Conservation (phyloP, 2,888 invertebrate species). For the Lamellibrachia satsuma region DNA sequence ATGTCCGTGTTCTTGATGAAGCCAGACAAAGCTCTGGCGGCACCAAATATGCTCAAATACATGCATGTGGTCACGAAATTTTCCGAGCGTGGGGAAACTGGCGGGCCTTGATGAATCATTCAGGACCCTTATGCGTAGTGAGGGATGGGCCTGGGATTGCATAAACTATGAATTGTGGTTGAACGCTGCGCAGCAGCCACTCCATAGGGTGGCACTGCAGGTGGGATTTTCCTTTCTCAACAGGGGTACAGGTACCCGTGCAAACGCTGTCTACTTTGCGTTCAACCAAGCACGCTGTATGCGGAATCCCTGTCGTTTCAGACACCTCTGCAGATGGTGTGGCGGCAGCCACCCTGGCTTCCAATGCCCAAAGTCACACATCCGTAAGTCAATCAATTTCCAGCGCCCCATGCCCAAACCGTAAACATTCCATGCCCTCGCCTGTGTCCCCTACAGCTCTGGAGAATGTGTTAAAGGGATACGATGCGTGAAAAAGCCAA, state of each 20-base stretch:
- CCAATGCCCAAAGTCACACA: background rate
- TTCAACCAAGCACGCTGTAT: too few relatives aligned
- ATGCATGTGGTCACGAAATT: background rate
- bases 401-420: background rate
- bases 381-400: background rate
- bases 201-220: background rate
- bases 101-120: background rate
- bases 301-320: too few relatives aligned
- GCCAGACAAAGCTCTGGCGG: background rate
- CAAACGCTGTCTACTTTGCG: background rate
- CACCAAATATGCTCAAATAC: background rate
- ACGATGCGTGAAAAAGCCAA: background rate
- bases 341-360: background rate
- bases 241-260: background rate
- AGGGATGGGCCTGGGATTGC: too few relatives aligned
- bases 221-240: background rate
- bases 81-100: background rate
- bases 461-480: background rate
- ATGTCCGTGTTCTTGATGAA: background rate
- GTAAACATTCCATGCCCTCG: background rate
- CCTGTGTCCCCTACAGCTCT: background rate
- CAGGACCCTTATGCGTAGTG: background rate
- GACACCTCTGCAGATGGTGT: background rate
- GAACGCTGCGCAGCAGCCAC: too few relatives aligned
- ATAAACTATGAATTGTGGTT: background rate